Percentiles rank a stretch among this genome's conserved stretches.
phyloP scores from a whole-genome alignment of 2,113 vertebrate species.

The Mystacornis crossleyi region DNA sequence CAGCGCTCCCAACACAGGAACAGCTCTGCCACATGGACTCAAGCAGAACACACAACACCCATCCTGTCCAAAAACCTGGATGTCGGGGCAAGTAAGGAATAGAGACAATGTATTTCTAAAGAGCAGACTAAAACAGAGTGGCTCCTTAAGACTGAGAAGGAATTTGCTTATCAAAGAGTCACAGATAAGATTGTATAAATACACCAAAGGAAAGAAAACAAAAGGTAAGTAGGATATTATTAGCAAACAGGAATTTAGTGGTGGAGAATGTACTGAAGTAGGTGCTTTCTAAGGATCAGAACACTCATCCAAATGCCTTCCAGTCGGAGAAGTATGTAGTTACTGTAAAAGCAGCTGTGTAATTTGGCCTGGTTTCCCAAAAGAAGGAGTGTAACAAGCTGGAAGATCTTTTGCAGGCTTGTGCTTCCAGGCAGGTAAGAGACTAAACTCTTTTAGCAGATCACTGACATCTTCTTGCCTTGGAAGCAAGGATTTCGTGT shows the following conservation, averaged over 20 bases:
- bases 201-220: background rate
- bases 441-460: background rate
- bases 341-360: background rate
- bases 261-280: background rate
- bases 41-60: background rate
- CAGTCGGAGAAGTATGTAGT: background rate
- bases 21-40: background rate
- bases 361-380: background rate
- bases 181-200: background rate
- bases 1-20: background rate
- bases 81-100: background rate
- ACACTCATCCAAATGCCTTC: background rate
- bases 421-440: background rate
- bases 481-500: background rate
- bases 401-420: background rate
- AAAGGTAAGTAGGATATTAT: background rate
- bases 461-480: background rate
- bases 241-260: background rate
- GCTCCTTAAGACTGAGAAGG: background rate
- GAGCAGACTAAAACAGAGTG: background rate
- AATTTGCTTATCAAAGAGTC: background rate
- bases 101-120: background rate
- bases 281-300: background rate
- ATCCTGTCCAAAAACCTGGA: background rate
- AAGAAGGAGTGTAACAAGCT: background rate